Base-by-base conservation (phyloP, 2,797 vertebrate genomes). In the Mareca strepera region DNA sequence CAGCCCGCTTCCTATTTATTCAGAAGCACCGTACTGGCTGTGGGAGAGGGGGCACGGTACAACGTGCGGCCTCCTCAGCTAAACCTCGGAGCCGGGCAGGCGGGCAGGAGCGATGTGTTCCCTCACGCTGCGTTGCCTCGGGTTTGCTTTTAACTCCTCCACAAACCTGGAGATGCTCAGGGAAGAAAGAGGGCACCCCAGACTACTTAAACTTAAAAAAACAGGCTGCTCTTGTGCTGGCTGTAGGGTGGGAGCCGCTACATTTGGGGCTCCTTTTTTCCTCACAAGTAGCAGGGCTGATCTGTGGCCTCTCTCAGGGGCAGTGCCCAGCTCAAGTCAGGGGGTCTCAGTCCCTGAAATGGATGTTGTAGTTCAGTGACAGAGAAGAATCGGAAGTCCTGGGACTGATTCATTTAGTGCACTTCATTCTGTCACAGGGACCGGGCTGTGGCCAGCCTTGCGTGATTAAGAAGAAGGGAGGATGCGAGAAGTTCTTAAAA, bases 1-100 rank as follows among this genome's bases (percentile, higher is more conserved):
- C 46, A 82, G 72, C 26, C 81, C 69, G 69, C 75, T 92, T 92
- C 92, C 72, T 82, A 72, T 96, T 95, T 94, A 86, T 90, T 86
- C 92, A 94, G 93, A 53, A 93, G 25, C 75, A 43, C 43, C 58
- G 50, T 44, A 22, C 52, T 64, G 41, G 82, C 64, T 82, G 78
- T 85, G 83, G 90, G 81, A 62, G 37, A 50, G 39, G 68, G 68
- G 52, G 22, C 75, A 11, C 29, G 12, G 37, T 48, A 4, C 0
- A 12, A n/a, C 6, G 56, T 56, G 90, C 37, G 77, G 74, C 85
- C 67, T 83, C 58, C 80, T 81, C n/a, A 0, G 7, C 69, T 48
- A 88, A 75, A 63, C 60, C 74, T 64, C 9, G 3, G 70, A 53
- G 62, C 44, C 62, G 67, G 70, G 52, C 58, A 35, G 62, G 6